Percentiles rank a stretch among this genome's conserved stretches.
Evolutionary conservation across 1,140 invertebrate species (phyloP).

Genomic region (Mya arenaria): DNA sequence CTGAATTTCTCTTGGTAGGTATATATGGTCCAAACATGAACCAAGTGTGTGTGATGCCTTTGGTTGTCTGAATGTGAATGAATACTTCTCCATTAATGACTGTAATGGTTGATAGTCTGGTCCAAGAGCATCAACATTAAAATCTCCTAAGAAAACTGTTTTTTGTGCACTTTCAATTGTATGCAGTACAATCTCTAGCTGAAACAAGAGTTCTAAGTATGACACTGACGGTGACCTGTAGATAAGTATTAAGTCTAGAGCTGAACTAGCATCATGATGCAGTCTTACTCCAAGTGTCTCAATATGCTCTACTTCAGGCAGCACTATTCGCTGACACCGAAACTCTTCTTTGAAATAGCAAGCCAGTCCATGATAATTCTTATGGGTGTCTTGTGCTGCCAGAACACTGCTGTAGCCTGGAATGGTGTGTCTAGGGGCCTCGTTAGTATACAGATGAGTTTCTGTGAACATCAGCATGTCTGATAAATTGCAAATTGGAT

Average conservation of each 20-base stretch:
- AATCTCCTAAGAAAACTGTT: conserved; percentile 15
- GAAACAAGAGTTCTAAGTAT: not conserved
- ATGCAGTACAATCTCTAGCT: not conserved
- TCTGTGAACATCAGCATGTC: conserved; percentile 21
- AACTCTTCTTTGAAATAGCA: conserved; percentile 1
- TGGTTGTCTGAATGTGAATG: not conserved
- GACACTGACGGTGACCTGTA: conserved; percentile 7
- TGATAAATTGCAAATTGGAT: conserved; percentile 9
- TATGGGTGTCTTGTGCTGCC: not conserved
- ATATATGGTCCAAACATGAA: conserved; percentile 13
- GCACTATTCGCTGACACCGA: not conserved
- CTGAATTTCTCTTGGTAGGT: not conserved
- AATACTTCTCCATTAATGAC: not conserved
- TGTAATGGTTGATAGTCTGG: not conserved
- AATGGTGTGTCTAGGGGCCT: not conserved
- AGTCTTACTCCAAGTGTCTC: conserved; percentile 8
- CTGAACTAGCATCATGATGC: not conserved
- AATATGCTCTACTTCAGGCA: not conserved
- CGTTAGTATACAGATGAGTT: conserved; percentile 27
- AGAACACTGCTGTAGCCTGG: not conserved
- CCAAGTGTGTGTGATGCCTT: conserved; percentile 8
- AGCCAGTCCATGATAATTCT: not conserved
- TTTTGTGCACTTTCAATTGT: not conserved
- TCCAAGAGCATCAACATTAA: conserved; percentile 20
- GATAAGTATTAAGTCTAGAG: not conserved